Evolutionary conservation across 2,797 vertebrate species (phyloP), one percentile per base, ranked within the genome.

Genomic region (Scolopax bukidnonensis): DNA sequence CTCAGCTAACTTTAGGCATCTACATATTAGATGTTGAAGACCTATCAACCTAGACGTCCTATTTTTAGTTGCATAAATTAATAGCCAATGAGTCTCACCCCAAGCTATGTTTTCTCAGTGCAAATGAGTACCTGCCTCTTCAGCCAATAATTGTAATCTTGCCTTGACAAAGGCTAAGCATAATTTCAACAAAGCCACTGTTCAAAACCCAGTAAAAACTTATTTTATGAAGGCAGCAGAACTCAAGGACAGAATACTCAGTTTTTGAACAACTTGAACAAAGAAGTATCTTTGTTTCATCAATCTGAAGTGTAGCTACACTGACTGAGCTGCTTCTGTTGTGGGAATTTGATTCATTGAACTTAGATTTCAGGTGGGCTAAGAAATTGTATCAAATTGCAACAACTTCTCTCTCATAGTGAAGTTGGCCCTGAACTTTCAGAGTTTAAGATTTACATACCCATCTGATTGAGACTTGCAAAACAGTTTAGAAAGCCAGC

Each of bases 371-470:
- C 41, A 54, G 20, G 21, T 57, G 28, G 33, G 7, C 11, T 56
- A 73, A 82, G 51, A 16, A 70, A 54, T 30, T 28, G 9, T 38
- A 74, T 24, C 16, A 70, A 59, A 79, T 70, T n/a, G n/a, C 11
- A 86, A 41, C 19, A 64, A 50, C 6, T 53, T 77, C 18, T 48
- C 6, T 40, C 25, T 88, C 64, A 38, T 28, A 70, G 20, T 48
- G 33, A 65, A 82, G 45, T 18, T 9, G 2, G 6, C 67, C 20
- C 18, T 75, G 11, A 40, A 15, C 23, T 82, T 91, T 7, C 32
- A 48, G 67, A 57, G 21, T 41, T 84, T 82, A 48, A 96, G 89
- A 81, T 86, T 70, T 87, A 79, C 51, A 56, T 5, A 36, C 8
- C 9, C 7, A 45, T 67, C 43, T 67, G 47, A 82, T 63, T 6